These are phyloP conservation scores for Phylloscopus collybita DNA, from an alignment of 2,797 vertebrate genomes.

Conservation along the genomic window DNA sequence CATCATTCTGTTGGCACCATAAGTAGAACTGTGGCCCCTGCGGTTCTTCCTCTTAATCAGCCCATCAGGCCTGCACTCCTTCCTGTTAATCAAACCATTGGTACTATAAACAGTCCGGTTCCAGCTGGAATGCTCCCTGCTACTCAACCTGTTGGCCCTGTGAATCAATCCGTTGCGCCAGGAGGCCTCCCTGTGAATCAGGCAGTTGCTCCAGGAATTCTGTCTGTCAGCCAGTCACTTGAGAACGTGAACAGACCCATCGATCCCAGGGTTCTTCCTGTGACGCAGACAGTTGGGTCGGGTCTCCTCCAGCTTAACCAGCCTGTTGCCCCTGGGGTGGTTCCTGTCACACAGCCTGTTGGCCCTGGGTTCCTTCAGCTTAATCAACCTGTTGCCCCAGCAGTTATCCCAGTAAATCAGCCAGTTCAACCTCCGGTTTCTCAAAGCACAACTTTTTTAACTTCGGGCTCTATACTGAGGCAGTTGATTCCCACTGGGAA, in stretches of 20 bases:
- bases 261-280: slow-evolving; percentile 69
- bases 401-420: slow-evolving; percentile 69
- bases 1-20: slow-evolving; percentile 61
- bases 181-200: slow-evolving; percentile 51
- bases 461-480: slow-evolving; percentile 87
- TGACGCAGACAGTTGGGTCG: slow-evolving; percentile 42
- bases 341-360: slow-evolving; percentile 70
- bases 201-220: slow-evolving; percentile 54
- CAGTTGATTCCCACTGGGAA: slow-evolving; percentile 95
- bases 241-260: slow-evolving; percentile 42
- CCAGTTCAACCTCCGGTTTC: slow-evolving; percentile 47
- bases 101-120: slow-evolving; percentile 19
- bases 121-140: slow-evolving; percentile 6
- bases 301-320: slow-evolving; percentile 76
- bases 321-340: slow-evolving; percentile 65
- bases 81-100: slow-evolving; percentile 62
- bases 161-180: slow-evolving; percentile 13
- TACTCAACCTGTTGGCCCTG: background rate
- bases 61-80: slow-evolving; percentile 62
- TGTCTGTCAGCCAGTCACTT: slow-evolving; percentile 60
- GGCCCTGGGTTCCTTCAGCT: slow-evolving; percentile 76
- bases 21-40: slow-evolving; percentile 39
- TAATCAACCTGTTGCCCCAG: slow-evolving; percentile 76
- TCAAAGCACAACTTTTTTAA: slow-evolving; percentile 86
- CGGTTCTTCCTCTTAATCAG: slow-evolving; percentile 67